Base-by-base conservation (phyloP, 2,797 vertebrate genomes). In the Melopsittacus undulatus region DNA sequence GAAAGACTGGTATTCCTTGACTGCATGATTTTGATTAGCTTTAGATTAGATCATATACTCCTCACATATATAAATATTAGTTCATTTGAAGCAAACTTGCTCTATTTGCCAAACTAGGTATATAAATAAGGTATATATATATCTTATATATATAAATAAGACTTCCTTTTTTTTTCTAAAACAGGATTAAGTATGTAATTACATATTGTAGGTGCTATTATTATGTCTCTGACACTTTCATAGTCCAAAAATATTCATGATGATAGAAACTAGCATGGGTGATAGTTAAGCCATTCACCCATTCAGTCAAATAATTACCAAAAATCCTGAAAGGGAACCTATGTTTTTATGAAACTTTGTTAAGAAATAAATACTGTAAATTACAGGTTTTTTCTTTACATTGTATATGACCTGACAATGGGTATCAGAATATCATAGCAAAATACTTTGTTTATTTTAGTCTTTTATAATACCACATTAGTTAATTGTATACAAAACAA, bases 261-360 rank as follows among this genome's bases (percentile, higher is more conserved):
- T 42, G 18, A 48, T 10, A 56, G 51, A 66, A 87, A 8, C 0
- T 4, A 64, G 4, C 1, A 2, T 13, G n/a, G 2, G 10, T 26
- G 19, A 38, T 83, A 43, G 42, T 43, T 43, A 30, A 87, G 34
- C 11, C 4, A 40, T 57, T 81, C 15, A 49, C 43, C 26, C 6
- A 57, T 67, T 51, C 16, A 61, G 45, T 42, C 12, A 38, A 11
- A 43, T 77, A 74, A 52, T 40, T 43, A 52, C 4, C 3, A 7
- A 38, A n/a, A 76, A 77, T 69, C 67, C 38, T 59, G 46, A 74
- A 70, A 36, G 1, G 1, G 3, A 51, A 26, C 2, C 1, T 51
- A 10, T 11, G 5, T 43, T 77, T 77, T 87, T 27, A 52, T 61
- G 11, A 57, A 66, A 48, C 1, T 57, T 22, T 26, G 43, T 7